Conservation (phyloP, 2,888 invertebrate species). For the Steromphala cineraria region DNA sequence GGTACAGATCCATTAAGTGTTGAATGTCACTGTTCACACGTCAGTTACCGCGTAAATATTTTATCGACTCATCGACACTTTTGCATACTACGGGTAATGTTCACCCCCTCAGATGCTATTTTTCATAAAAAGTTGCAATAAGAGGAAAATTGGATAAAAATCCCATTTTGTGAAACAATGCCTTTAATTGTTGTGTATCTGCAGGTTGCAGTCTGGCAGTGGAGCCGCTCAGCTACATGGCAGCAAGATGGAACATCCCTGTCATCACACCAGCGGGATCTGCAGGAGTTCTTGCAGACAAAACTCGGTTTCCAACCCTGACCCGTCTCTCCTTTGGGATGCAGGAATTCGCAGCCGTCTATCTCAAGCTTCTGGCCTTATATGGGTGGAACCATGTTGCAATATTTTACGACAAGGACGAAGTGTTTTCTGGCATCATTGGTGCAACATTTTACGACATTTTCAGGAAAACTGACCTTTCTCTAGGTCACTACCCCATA, state of each 20-base stretch:
- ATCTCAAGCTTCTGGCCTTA: not conserved
- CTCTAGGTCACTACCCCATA: slow-evolving; percentile 27
- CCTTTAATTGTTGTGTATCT: too few species aligned
- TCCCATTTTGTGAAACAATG: too few species aligned
- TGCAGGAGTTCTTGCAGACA: slow-evolving; percentile 24
- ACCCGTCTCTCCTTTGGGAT: slow-evolving; percentile 42
- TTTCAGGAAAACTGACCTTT: slow-evolving; percentile 5
- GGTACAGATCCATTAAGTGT: too few species aligned
- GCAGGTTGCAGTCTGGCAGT: slow-evolving; percentile 30
- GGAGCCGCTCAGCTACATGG: slow-evolving; percentile 24
- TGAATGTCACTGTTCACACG: too few species aligned
- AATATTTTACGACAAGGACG: slow-evolving; percentile 23
- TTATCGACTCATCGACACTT: too few species aligned
- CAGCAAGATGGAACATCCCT: slow-evolving; percentile 26
- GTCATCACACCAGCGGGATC: slow-evolving; percentile 21
- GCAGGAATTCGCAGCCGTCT: slow-evolving; percentile 35
- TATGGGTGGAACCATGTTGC: slow-evolving; percentile 27
- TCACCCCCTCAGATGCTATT: too few species aligned
- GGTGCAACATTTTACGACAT: slow-evolving; percentile 14
- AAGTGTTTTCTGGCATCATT: slow-evolving; percentile 18
- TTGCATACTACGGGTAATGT: too few species aligned
- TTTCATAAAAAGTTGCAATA: too few species aligned
- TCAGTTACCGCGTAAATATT: too few species aligned
- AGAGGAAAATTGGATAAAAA: too few species aligned
- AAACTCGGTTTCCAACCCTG: slow-evolving; percentile 35